These are phyloP conservation scores for Phallusia fumigata DNA, from an alignment of 23 tunicate species.

Conservation along the genomic window DNA sequence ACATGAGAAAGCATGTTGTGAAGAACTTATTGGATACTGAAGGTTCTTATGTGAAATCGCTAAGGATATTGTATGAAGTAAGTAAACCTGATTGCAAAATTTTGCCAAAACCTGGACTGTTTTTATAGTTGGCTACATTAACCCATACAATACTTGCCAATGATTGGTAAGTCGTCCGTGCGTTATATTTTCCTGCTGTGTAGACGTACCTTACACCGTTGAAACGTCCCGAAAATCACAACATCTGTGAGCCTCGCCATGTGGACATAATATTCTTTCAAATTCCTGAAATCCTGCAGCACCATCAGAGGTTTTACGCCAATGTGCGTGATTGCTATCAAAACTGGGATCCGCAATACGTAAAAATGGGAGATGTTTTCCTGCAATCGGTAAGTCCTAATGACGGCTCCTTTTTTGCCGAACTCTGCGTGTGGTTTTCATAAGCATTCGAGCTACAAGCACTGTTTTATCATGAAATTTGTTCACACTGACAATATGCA, in stretches of 20 bases:
- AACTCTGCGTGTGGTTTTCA: background rate
- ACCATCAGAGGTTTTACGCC: slow-evolving; percentile 74
- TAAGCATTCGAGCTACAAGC: background rate
- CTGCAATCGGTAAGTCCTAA: slow-evolving; percentile 79
- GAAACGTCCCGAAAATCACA: slow-evolving; percentile 68
- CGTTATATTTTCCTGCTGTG: background rate
- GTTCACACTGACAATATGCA: too few species aligned
- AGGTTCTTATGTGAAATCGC: slow-evolving; percentile 71
- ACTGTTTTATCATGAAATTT: too few species aligned
- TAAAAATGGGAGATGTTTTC: slow-evolving; percentile 80
- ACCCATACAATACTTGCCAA: too few species aligned
- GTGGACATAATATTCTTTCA: slow-evolving; percentile 85
- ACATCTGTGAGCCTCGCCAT: slow-evolving; percentile 68
- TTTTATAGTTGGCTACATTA: background rate
- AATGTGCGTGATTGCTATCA: slow-evolving; percentile 60
- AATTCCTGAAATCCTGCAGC: slow-evolving; percentile 74
- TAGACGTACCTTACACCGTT: slow-evolving; percentile 74
- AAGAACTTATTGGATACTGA: slow-evolving; percentile 70
- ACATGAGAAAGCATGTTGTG: slow-evolving; percentile 76
- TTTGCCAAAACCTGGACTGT: background rate
- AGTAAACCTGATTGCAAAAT: background rate
- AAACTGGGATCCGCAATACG: slow-evolving; percentile 60
- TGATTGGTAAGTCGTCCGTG: too few species aligned
- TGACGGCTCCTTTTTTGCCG: background rate
- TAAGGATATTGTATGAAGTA: slow-evolving; percentile 70